A percentile compares a stretch with the other conserved stretches of the same genome.
Evolutionary conservation across 2,113 vertebrate genomes (phyloP).

Genomic region (Grammomys dolichurus): DNA sequence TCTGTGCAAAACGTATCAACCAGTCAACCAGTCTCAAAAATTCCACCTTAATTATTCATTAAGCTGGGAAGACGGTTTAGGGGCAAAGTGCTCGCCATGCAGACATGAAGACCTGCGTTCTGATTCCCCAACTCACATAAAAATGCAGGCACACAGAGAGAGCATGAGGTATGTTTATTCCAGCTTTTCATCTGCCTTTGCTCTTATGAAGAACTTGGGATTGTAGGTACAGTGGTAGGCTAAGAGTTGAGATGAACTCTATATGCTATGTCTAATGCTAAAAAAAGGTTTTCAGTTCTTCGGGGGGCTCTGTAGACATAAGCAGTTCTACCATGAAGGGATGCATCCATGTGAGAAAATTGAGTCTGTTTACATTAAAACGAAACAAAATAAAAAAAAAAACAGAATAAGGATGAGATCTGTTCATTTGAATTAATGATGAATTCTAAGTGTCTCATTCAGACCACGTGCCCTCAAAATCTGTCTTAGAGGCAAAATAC

Average conservation of each 20-base stretch:
- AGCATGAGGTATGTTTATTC: constrained; percentile 79
- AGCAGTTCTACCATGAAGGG: constrained; percentile 96
- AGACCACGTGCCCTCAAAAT: constrained; percentile 43
- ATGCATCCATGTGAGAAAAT: constrained; percentile 95
- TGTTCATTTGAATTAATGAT: constrained; percentile 48
- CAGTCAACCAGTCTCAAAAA: neutral
- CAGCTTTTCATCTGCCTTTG: constrained; percentile 84
- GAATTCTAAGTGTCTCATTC: neutral
- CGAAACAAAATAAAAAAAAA: neutral
- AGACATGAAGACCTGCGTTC: neutral
- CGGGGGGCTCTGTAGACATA: constrained; percentile 95
- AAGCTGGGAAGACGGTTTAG: neutral
- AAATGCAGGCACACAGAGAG: neutral
- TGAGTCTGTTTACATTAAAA: constrained; percentile 90
- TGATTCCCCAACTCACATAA: neutral
- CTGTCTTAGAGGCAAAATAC: constrained; percentile 44
- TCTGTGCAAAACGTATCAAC: neutral
- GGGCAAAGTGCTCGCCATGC: neutral
- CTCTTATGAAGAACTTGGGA: constrained; percentile 93
- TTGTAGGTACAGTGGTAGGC: constrained; percentile 93
- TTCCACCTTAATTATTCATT: neutral
- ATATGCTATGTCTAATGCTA: constrained; percentile 92
- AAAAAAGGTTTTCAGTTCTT: constrained; percentile 87
- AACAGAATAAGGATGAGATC: constrained; percentile 54
- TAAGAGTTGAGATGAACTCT: constrained; percentile 93